These are phyloP conservation scores for Eledone cirrhosa DNA, from an alignment of 2,888 invertebrate species.

Conservation along the genomic window DNA sequence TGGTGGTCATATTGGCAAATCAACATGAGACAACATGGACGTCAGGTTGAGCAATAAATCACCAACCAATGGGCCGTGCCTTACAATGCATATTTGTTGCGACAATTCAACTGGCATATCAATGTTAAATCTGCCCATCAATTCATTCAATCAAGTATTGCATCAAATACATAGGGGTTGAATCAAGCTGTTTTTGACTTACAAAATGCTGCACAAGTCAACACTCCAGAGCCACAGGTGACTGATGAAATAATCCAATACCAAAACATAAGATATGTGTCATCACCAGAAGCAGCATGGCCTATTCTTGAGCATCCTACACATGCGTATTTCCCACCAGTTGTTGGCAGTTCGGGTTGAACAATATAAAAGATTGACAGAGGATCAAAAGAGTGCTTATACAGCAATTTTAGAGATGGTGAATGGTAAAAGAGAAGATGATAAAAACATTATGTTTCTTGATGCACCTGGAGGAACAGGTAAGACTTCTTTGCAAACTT, in stretches of 20 bases:
- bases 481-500: not conserved
- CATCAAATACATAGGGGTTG: not conserved
- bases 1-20: not conserved
- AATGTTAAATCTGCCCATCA: too few relatives aligned
- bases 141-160: too few relatives aligned
- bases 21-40: constrained; percentile 5
- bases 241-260: not conserved
- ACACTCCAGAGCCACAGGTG: not conserved
- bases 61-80: not conserved
- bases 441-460: not conserved
- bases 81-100: too few relatives aligned
- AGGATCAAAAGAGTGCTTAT: not conserved
- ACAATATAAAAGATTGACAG: not conserved
- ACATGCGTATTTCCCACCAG: not conserved
- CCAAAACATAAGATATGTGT: not conserved
- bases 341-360: not conserved
- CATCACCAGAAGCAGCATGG: not conserved
- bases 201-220: not conserved
- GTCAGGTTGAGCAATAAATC: not conserved
- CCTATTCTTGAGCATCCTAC: not conserved
- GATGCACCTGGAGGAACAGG: not conserved
- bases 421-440: not conserved
- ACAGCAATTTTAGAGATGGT: not conserved
- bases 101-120: too few relatives aligned
- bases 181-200: not conserved